Evolutionary conservation across 2,113 vertebrate species (phyloP).

Genomic region (Cardinalis cardinalis): DNA sequence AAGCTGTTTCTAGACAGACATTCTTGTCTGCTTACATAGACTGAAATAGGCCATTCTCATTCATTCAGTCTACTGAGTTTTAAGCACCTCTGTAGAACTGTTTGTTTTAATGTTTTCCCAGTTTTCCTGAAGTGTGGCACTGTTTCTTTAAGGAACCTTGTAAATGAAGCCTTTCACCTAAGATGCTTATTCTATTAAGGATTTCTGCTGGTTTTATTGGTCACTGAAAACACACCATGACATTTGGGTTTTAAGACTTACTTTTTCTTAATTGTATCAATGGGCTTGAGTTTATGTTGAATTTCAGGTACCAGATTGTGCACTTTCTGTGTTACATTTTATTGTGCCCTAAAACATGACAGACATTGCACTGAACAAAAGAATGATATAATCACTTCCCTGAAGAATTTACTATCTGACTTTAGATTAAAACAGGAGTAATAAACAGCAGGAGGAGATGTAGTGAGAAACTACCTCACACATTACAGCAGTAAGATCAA

Average conservation of each 20-base stretch:
- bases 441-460: constrained; percentile 59
- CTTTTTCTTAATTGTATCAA: not conserved
- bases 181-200: not conserved
- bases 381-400: not conserved
- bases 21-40: constrained; percentile 37
- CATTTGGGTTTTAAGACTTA: constrained; percentile 9
- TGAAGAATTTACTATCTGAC: constrained; percentile 22
- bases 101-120: not conserved
- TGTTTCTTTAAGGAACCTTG: constrained; percentile 25
- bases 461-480: constrained; percentile 15
- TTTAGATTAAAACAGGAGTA: constrained; percentile 35
- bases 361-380: not conserved
- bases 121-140: not conserved
- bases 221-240: not conserved
- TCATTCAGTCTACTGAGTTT: constrained; percentile 12
- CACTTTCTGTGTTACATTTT: not conserved
- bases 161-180: constrained; percentile 30
- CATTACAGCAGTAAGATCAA: constrained; percentile 15
- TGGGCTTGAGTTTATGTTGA: not conserved
- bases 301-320: not conserved
- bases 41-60: constrained; percentile 16
- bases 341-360: not conserved
- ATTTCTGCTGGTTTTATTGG: constrained; percentile 12
- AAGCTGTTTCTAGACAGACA: constrained; percentile 50
- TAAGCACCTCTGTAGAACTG: constrained; percentile 21